Percentiles rank a stretch among this genome's conserved stretches.
phyloP scores from a whole-genome alignment of 2,797 vertebrate species.

The Crenichthys baileyi region DNA sequence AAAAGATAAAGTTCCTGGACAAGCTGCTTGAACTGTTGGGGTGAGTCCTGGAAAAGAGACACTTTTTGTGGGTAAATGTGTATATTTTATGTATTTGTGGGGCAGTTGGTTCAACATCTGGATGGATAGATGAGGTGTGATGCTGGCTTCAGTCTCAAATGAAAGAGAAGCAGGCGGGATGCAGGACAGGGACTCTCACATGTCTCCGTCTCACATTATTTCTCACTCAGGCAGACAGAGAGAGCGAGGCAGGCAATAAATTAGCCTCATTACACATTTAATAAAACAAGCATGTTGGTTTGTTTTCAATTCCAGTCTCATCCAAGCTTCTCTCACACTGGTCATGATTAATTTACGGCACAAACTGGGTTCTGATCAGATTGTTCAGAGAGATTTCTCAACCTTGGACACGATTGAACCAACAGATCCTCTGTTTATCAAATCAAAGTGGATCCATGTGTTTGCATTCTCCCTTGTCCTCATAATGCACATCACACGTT shows the following conservation, averaged over 20 bases:
- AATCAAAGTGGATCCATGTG: conserved; percentile 62
- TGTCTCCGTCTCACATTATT: conserved; percentile 49
- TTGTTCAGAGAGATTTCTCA: background rate
- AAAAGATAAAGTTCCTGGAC: background rate
- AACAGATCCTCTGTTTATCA: conserved; percentile 48
- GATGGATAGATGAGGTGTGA: conserved; percentile 66
- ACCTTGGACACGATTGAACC: conserved; percentile 27
- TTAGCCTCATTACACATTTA: conserved; percentile 12
- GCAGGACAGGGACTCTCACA: conserved; percentile 26
- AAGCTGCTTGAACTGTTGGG: background rate
- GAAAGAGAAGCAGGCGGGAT: conserved; percentile 51
- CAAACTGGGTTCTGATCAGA: conserved; percentile 33
- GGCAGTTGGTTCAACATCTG: conserved; percentile 20
- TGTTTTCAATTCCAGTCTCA: conserved; percentile 64
- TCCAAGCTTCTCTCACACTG: conserved; percentile 30
- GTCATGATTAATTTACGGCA: conserved; percentile 39
- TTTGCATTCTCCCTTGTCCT: conserved; percentile 50
- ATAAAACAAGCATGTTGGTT: conserved; percentile 44
- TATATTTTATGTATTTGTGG: conserved; percentile 1
- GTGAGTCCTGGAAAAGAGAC: background rate
- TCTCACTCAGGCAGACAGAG: conserved; percentile 32
- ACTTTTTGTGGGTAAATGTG: background rate
- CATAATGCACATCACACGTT: conserved; percentile 53
- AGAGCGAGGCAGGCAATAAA: conserved; percentile 40
- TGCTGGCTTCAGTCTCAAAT: conserved; percentile 52